Evolutionary conservation across 2,888 invertebrate species (phyloP).

Genomic region (Platycheirus albimanus): DNA sequence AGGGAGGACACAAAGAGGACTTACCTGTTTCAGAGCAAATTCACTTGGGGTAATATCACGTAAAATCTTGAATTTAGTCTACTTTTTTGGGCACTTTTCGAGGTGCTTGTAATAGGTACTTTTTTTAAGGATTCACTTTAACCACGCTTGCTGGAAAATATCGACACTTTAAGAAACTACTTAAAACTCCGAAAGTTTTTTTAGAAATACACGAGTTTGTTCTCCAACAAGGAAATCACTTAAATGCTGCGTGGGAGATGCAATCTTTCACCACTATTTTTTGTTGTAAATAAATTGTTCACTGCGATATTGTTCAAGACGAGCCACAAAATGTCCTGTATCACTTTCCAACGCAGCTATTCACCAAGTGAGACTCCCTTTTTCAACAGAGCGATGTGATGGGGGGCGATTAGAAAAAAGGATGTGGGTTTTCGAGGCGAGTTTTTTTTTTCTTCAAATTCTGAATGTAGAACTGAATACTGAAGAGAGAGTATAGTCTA

Average conservation of each 20-base stretch:
- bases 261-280: constrained; percentile 38
- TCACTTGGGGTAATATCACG: constrained; percentile 9
- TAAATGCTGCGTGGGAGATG: constrained; percentile 67
- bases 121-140: constrained; percentile 30
- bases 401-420: constrained; percentile 42
- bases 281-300: constrained; percentile 6
- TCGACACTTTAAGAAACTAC: too few species aligned
- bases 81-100: constrained; percentile 19
- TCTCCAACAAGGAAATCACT: neutral
- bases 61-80: neutral
- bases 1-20: neutral
- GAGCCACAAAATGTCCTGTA: constrained; percentile 21
- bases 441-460: constrained; percentile 20
- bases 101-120: constrained; percentile 1
- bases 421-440: constrained; percentile 37
- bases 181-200: neutral
- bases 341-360: constrained; percentile 53
- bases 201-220: neutral
- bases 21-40: constrained; percentile 29
- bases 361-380: constrained; percentile 57
- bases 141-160: neutral
- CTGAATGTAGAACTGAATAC: constrained; percentile 45
- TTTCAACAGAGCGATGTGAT: constrained; percentile 6
- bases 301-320: neutral
- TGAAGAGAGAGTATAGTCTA: constrained; percentile 39